Base-by-base conservation (phyloP, 2,797 vertebrate genomes). In the Lutjanus argentimaculatus region DNA sequence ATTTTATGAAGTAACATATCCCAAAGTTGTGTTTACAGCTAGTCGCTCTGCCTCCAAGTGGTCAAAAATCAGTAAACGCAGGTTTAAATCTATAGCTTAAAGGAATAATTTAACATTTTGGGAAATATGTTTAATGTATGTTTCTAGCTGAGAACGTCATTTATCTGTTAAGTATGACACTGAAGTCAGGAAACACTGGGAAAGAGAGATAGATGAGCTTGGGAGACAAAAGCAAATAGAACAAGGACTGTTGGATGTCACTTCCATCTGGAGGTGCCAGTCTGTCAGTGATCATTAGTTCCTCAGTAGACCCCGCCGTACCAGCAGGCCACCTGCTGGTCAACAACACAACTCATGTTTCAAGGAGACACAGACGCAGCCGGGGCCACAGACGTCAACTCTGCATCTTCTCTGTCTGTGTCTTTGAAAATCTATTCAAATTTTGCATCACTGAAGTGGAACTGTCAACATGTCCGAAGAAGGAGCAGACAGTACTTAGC, bases 201-300 rank as follows among this genome's bases (percentile, higher is more conserved):
- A 6, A 67, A 75, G 53, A 77, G 75, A 58, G 65, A 86, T 46
- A 30, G 71, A 81, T 64, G 57, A 79, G 17, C 68, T 67, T 9
- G 13, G 8, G 78, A 72, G 43, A 63, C 21, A 13, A 62, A 67
- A 46, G 73, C 59, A 79, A 72, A 85, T 79, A 36, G 75, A 69
- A 69, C 21, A 17, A 71, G 58, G 72, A 51, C 77, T 83, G 72
- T 80, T 75, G 59, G 77, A 88, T 67, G 61, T 85, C 80, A 75
- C 71, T 79, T 90, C 90, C 91, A 92, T 92, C 90, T 91, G 91
- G 88, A 85, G 69, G 66, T 79, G 82, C 63, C 90, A 79, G 85
- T 59, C 89, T 90, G 89, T 89, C 80, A 80, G 74, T 59, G 78
- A 79, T 76, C 77, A 79, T 78, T 72, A 72, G 80, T 84, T 84